Percentiles rank a stretch among this genome's conserved stretches.
Conservation (phyloP, 1,140 invertebrate genomes). For the Drosophila sp. region DNA sequence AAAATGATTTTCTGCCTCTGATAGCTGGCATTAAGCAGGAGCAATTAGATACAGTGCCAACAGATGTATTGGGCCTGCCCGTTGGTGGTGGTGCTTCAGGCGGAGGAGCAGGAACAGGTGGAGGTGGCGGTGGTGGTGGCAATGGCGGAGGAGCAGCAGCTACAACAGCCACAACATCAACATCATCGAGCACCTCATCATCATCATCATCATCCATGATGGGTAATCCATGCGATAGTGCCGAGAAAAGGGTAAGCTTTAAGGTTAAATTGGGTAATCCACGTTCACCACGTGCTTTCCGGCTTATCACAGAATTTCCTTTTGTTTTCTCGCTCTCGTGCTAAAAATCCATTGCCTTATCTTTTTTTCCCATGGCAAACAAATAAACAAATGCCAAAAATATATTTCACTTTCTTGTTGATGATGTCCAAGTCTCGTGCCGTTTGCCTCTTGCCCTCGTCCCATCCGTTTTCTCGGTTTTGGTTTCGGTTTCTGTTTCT, state of each 20-base stretch:
- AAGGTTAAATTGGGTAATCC: constrained; percentile 17
- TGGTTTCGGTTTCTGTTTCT: constrained; percentile 51
- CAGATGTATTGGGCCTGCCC: constrained; percentile 44
- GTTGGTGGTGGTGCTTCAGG: not conserved
- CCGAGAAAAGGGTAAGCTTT: constrained; percentile 77
- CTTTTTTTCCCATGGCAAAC: constrained; percentile 48
- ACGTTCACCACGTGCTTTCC: constrained; percentile 41
- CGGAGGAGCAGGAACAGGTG: constrained; percentile 20
- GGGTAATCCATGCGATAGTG: constrained; percentile 81
- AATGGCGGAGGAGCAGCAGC: constrained; percentile 34
- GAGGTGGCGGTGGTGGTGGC: not conserved
- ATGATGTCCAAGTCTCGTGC: constrained; percentile 60
- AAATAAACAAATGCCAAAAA: constrained; percentile 44
- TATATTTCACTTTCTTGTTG: constrained; percentile 75
- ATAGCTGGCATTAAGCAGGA: constrained; percentile 80
- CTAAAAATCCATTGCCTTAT: constrained; percentile 34
- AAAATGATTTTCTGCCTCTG: constrained; percentile 79
- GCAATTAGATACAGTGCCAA: constrained; percentile 68
- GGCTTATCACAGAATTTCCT: constrained; percentile 8
- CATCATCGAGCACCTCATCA: constrained; percentile 69
- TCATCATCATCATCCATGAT: constrained; percentile 35
- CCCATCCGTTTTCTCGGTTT: not conserved
- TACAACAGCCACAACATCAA: constrained; percentile 67
- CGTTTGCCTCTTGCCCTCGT: constrained; percentile 34
- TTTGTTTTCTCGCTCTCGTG: too few species aligned